Percentiles rank a stretch among this genome's conserved stretches.
These are phyloP conservation scores for Emydura subglobosa DNA, from an alignment of 2,113 vertebrate species.

Conservation along the genomic window DNA sequence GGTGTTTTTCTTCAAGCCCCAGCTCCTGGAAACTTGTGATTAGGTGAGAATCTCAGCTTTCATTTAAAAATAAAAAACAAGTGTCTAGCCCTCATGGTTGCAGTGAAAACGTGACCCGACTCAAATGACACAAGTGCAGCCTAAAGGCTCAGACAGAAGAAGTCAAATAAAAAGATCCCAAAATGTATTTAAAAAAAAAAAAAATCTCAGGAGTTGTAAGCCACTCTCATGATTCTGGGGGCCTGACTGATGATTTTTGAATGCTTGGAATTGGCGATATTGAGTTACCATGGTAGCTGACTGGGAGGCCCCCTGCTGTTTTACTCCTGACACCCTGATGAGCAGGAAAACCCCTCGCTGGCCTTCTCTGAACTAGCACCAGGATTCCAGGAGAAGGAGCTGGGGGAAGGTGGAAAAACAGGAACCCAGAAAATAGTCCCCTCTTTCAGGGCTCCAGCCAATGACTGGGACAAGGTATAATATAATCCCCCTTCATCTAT, in stretches of 20 bases:
- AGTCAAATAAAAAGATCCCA: neutral
- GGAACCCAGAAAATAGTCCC: neutral
- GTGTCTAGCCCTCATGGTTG: neutral
- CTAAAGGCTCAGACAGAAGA: neutral
- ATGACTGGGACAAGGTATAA: neutral
- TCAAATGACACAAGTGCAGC: neutral
- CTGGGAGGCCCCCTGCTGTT: neutral
- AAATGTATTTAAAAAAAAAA: too few species aligned
- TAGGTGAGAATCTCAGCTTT: neutral
- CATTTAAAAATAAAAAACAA: slow-evolving; percentile 17
- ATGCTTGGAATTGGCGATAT: neutral
- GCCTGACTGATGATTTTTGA: slow-evolving; percentile 8
- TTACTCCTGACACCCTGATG: neutral
- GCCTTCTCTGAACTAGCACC: neutral
- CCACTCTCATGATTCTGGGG: neutral
- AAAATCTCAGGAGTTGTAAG: neutral
- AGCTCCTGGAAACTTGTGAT: neutral
- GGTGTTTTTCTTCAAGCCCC: neutral
- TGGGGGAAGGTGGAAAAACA: neutral
- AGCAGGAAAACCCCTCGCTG: neutral
- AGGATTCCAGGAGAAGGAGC: neutral
- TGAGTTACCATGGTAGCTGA: slow-evolving; percentile 62
- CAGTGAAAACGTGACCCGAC: neutral
- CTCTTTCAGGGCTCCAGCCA: neutral
- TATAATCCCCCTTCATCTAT: neutral